phyloP scores from a whole-genome alignment of 92 coral and sea anemone species.

The Muricea muricata region DNA sequence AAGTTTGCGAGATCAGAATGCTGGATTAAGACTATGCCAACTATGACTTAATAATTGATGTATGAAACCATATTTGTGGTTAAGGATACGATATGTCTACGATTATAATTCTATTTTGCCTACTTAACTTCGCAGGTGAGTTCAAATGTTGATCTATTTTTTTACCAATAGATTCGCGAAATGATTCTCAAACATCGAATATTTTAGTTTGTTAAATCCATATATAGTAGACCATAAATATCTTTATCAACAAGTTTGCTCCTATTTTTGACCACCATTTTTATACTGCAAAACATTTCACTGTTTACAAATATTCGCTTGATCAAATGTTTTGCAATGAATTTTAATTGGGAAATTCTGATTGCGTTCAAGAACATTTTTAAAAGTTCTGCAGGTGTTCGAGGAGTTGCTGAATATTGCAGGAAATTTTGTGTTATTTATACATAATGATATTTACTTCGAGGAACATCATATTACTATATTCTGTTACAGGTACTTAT shows the following conservation, averaged over 20 bases:
- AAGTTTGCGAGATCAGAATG: not conserved
- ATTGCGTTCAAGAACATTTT: not conserved
- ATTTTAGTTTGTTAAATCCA: not conserved
- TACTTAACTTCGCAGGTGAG: constrained; percentile 19
- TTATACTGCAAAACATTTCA: not conserved
- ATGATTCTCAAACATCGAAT: not conserved
- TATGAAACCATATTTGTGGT: constrained; percentile 4
- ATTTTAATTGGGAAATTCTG: not conserved
- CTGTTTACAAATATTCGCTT: not conserved
- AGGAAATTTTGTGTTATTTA: not conserved
- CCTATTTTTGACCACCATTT: not conserved
- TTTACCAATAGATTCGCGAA: not conserved
- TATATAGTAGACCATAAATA: not conserved
- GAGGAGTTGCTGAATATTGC: not conserved
- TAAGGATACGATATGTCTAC: not conserved
- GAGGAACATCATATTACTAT: not conserved
- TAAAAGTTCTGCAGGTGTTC: too few species aligned
- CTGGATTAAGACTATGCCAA: not conserved
- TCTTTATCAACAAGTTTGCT: not conserved
- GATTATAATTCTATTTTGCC: constrained; percentile 19
- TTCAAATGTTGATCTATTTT: constrained; percentile 30
- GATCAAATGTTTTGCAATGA: constrained; percentile 17
- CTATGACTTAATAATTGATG: constrained; percentile 4
- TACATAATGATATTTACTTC: not conserved
- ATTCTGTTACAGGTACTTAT: not conserved